Base-by-base conservation (phyloP, 37 sponge, comb jelly and placozoan genomes). In the Cliona cf. orientalis region DNA sequence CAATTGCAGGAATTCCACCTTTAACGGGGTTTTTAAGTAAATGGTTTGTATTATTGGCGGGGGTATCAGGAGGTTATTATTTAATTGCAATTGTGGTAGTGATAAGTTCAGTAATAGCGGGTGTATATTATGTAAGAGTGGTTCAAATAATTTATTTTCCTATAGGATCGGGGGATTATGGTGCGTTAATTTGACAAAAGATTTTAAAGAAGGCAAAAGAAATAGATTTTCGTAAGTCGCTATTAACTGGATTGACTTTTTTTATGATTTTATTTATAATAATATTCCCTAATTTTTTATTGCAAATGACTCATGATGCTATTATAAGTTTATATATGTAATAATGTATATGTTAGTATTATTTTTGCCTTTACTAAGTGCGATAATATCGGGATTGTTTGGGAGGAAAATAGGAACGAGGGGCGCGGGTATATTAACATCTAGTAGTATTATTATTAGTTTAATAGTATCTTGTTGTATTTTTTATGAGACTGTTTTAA, bases 41-140 rank as follows among this genome's bases (percentile, higher is more conserved):
- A 66, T 83, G 87, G 40, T 56, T 87, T 33, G 53, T 91, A 82
- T 84, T 84, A 45, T 80, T 85, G 42, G 74, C 91, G 21, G 91
- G 82, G 41, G 55, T 91, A 22, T 90, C 79, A 40, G 74, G 71
- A 42, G 86, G 90, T n/a, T 92, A 88, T 88, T 88, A 79, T 84
- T 62, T 82, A 89, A 66, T 84, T 85, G 59, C 61, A 75, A 39
- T 84, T 33, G 55, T 88, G 26, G 69, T 49, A 53, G 90, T 89
- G 38, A 34, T 92, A 55, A 64, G 74, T 68, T 84, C 93, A 32
- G 93, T 88, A 31, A 80, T 87, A 46, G 93, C 86, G 14, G 93
- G 89, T 38, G 85, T 92, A 28, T 92, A 92, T 85, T 92, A 92
- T 89, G 90, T 92, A 41, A 74, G 93, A 58, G 40, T 92, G 45